Evolutionary conservation across 1,140 invertebrate genomes (phyloP), one percentile per base, ranked within the genome.

Genomic region (Zaprionus africanus): DNA sequence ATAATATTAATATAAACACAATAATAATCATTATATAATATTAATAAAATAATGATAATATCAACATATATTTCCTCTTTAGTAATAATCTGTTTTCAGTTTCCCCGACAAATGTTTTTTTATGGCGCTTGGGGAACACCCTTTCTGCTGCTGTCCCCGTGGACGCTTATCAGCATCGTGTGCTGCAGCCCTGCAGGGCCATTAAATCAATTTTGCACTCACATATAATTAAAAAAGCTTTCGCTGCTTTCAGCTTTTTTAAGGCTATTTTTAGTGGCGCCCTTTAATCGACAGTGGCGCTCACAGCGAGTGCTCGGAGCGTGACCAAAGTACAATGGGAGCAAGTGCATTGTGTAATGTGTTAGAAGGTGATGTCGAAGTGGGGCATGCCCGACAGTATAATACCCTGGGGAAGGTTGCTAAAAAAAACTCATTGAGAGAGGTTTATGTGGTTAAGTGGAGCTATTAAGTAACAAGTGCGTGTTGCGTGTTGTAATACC

Each of bases 271-370:
- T 57, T 38, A 58, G 17, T 53, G 63, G 68, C 60, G 59, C 59
- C 68, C 53, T 51, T 72, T 66, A 66, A 72, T 72, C 69, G 61
- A 60, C 51, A 46, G 54, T 31, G 54, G 70, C 41, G 54, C 54
- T 51, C 31, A 24, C 41, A 46, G 41, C 24, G 28, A 58, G 63
- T 54, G 64, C 36, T 60, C 46, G 46, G 12, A 67, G 64, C 70
- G 64, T 73, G 70, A 61, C 64, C 70, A 60, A 67, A 67, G 56
- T 67, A 67, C 63, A 67, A 66, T 73, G 54, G 46, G 59, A 49
- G 7, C 19, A 49, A 49, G 38, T 49, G 43, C 43, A 51, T 51
- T 51, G 46, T 24, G 4, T 24, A 51, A 51, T 24, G 22, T 19
- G 46, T 13, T 7, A 51, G 12, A 51, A 51, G 11, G 19, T n/a